Evolutionary conservation across 2,797 vertebrate genomes (phyloP), one percentile per base, ranked within the genome.

Genomic region (Pseudochirops corinnae): DNA sequence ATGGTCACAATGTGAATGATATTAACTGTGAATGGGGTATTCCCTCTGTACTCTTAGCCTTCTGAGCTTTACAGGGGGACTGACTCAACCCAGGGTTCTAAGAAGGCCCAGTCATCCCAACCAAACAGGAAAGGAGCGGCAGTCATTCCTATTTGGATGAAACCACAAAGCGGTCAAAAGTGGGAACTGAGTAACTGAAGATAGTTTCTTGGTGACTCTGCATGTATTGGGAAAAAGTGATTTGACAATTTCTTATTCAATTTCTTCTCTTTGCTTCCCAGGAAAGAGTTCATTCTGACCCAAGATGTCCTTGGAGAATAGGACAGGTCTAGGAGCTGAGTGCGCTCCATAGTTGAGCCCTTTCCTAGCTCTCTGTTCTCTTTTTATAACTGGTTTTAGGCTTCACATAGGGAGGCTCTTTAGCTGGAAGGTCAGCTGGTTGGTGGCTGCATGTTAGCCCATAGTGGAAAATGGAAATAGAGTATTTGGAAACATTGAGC

Each of bases 21-120:
- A 16, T 31, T 0, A 91, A 97, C 97, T 96, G 96, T 97, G 98
- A 97, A 96, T 46, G 94, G 56, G 95, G 95, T 82, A 96, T 93
- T 91, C 39, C 0, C 93, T 60, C 21, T 0, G 0, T 62, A 93
- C n/a, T 94, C 12, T 0, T 53, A 3, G n/a, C 33, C 39, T 57
- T 57, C 5, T 39, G 67, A 87, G 39, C 31, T 67, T 67, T 67
- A 67, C 31, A n/a, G 14, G 60, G 60, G 60, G 31, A 67, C 31
- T 67, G 31, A 67, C 31, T 60, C 58, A 67, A 33, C 31, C 39
- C 39, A 50, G 74, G 39, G 21, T 87, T 50, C 39, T 87, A 87
- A 26, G 74, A 50, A 87, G 74, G 74, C 39, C 9, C 74, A 28
- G 46, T 46, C 39, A 87, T 87, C 74, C 74, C 39, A 50, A 50